These are phyloP conservation scores for Microcebus ravelobensis DNA, from an alignment of 2,113 vertebrate genomes.

Conservation along the genomic window DNA sequence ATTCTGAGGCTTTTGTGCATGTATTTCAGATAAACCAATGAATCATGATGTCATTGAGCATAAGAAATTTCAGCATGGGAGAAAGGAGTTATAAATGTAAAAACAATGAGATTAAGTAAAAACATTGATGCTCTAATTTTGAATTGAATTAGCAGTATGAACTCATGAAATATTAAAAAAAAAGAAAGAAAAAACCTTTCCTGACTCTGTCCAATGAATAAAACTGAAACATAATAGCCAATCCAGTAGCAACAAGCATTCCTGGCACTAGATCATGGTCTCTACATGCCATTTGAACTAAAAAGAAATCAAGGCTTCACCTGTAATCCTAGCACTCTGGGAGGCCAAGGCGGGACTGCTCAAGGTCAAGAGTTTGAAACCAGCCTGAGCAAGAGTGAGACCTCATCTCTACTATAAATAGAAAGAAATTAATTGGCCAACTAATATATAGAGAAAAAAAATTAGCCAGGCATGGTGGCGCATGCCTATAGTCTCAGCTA, in stretches of 20 bases:
- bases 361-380: no score
- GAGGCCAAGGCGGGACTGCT: no score
- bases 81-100: background rate
- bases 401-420: no score
- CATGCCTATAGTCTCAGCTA: no score
- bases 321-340: no score
- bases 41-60: background rate
- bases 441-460: no score
- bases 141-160: background rate
- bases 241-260: background rate
- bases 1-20: background rate
- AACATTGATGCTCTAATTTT: background rate
- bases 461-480: no score
- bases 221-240: background rate
- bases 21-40: slow-evolving; percentile 21
- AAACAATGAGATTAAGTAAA: background rate
- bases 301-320: no score
- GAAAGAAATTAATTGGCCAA: no score
- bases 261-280: background rate
- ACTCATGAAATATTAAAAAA: background rate
- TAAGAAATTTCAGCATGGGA: background rate
- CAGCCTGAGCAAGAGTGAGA: no score
- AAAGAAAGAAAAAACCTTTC: background rate
- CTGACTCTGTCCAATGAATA: background rate
- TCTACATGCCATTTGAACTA: background rate